Percentiles rank a stretch among this genome's conserved stretches.
Conservation (phyloP, 35 echinoderm and acorn worm genomes). For the Lytechinus pictus region DNA sequence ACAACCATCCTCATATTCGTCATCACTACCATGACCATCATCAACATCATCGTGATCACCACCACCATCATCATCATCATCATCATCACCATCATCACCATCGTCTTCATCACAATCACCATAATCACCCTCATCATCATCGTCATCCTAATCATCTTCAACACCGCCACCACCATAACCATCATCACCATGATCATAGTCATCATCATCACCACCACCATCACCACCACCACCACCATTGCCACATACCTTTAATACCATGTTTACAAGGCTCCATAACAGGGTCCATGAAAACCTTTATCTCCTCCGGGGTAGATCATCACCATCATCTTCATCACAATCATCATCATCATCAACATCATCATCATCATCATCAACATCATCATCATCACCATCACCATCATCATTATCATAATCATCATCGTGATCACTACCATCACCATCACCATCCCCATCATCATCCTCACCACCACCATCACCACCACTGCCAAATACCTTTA, state of each 20-base stretch:
- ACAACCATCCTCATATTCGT: no score
- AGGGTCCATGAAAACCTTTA: not conserved
- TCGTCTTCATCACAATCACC: not conserved
- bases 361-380: constrained; percentile 17
- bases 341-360: constrained; percentile 13
- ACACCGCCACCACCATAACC: no score
- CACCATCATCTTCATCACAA: constrained; percentile 10
- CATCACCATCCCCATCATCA: not conserved
- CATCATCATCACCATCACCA: not conserved
- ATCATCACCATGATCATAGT: constrained; percentile 19
- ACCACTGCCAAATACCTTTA: constrained; percentile 50
- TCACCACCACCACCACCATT: not conserved
- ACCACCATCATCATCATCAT: not conserved
- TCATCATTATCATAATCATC: constrained; percentile 28
- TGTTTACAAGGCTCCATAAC: no score
- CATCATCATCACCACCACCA: constrained; percentile 15
- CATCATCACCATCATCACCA: not conserved
- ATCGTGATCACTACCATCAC: constrained; percentile 30
- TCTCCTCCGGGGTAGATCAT: no score
- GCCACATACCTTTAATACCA: no score
- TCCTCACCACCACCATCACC: not conserved
- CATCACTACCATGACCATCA: no score
- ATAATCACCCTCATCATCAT: constrained; percentile 7
- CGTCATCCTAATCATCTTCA: no score
- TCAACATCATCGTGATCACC: constrained; percentile 22